Conservation (phyloP, 1,140 invertebrate genomes). For the Drosophila ercepeae region DNA sequence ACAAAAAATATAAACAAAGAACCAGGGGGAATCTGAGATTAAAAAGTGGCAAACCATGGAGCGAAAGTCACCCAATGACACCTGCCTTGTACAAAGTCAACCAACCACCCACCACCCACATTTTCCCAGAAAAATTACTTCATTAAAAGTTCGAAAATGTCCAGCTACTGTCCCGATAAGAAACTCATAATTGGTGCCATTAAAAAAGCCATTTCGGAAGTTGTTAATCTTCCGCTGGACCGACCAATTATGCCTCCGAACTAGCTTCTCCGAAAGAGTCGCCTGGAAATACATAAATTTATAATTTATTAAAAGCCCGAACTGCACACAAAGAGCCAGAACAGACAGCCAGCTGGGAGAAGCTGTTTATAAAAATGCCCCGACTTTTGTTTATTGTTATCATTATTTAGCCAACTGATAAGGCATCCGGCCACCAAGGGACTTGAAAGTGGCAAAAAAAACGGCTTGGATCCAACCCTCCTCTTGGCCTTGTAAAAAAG, state of each 20-base stretch:
- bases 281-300: conserved; percentile 72
- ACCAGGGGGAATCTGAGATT: conserved; percentile 36
- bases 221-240: conserved; percentile 65
- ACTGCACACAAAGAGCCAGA: conserved; percentile 10
- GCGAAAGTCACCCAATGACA: conserved; percentile 52
- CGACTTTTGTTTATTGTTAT: conserved; percentile 77
- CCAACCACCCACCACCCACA: background rate
- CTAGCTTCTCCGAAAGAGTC: conserved; percentile 4
- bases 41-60: conserved; percentile 67
- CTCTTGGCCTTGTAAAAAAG: conserved; percentile 1
- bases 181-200: conserved; percentile 81
- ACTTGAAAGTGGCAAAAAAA: background rate
- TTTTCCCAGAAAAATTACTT: conserved; percentile 64
- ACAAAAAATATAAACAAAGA: background rate
- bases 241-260: conserved; percentile 63
- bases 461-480: background rate
- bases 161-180: conserved; percentile 71
- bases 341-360: conserved; percentile 8
- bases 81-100: conserved; percentile 44
- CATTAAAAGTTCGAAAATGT: conserved; percentile 72
- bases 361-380: conserved; percentile 58
- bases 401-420: conserved; percentile 78
- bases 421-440: conserved; percentile 18
- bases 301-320: conserved; percentile 70
- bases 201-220: conserved; percentile 80